Conservation (phyloP, 1,140 invertebrate species). For the Papilio machaon region DNA sequence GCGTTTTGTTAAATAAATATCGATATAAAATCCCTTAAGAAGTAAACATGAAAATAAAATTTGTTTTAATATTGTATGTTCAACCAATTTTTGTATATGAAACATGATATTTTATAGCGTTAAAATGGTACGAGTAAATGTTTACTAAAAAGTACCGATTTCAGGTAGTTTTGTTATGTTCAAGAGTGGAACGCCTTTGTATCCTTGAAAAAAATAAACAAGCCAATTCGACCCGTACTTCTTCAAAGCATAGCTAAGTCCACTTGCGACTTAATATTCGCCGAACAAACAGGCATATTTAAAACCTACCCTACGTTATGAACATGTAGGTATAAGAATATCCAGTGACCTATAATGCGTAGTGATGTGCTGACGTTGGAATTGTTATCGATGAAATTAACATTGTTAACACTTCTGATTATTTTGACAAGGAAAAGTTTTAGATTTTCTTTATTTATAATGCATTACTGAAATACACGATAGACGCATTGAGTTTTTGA, state of each 20-base stretch:
- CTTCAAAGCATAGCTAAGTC: constrained; percentile 9
- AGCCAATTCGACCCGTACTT: constrained; percentile 1
- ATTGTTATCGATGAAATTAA: not conserved
- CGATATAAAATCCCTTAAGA: too few relatives aligned
- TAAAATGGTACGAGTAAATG: not conserved
- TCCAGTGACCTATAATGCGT: not conserved
- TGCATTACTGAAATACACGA: too few relatives aligned
- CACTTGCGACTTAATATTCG: constrained; percentile 4
- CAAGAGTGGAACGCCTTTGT: constrained; percentile 1
- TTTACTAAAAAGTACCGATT: not conserved
- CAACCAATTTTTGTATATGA: not conserved
- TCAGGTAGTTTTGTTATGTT: not conserved
- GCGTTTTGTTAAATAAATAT: too few relatives aligned
- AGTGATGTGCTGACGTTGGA: not conserved
- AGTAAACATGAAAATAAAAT: too few relatives aligned
- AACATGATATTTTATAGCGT: constrained; percentile 7
- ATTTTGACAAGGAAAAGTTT: too few relatives aligned
- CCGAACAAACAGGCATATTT: constrained; percentile 2
- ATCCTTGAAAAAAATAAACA: constrained; percentile 3
- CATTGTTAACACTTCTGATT: not conserved
- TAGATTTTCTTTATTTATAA: too few relatives aligned
- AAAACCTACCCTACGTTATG: constrained; percentile 1
- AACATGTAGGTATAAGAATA: constrained; percentile 17
- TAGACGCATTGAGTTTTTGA: too few relatives aligned
- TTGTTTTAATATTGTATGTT: not conserved